phyloP scores from a whole-genome alignment of 1,140 invertebrate genomes.

The Bombus confusus region DNA sequence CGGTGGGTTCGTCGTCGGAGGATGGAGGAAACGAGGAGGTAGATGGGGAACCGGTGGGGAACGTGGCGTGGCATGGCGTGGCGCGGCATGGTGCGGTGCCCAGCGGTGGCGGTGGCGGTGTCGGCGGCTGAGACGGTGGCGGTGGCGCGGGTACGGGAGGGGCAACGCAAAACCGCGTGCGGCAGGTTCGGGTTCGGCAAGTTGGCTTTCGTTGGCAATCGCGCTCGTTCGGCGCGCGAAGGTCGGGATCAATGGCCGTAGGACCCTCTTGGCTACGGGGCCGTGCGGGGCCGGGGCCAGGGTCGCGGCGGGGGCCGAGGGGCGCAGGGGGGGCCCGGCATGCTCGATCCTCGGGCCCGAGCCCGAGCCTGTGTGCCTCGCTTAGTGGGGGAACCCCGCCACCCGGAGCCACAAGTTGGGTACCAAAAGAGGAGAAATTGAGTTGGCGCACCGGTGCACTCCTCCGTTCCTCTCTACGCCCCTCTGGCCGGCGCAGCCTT shows the following conservation, averaged over 20 bases:
- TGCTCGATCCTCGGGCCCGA: conserved; percentile 56
- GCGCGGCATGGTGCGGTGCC: conserved; percentile 18
- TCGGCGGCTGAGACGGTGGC: background rate
- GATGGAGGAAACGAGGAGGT: conserved; percentile 56
- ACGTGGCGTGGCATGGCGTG: background rate
- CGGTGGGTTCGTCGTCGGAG: conserved; percentile 52
- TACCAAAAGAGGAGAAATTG: conserved; percentile 83
- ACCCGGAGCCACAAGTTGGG: conserved; percentile 76
- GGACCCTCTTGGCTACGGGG: conserved; percentile 76
- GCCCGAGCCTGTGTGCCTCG: background rate
- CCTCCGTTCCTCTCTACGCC: background rate
- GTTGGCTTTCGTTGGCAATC: conserved; percentile 80
- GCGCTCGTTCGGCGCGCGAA: conserved; percentile 82
- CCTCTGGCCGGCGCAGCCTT: conserved; percentile 26
- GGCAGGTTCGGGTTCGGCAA: conserved; percentile 74
- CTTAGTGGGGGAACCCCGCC: conserved; percentile 52
- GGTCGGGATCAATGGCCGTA: conserved; percentile 83
- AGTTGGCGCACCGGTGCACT: conserved; percentile 77
- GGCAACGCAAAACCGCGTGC: conserved; percentile 52
- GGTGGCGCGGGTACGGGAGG: conserved; percentile 24
- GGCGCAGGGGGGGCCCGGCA: conserved; percentile 44
- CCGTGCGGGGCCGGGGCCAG: conserved; percentile 34
- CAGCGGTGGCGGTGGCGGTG: conserved; percentile 23
- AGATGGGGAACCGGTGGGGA: conserved; percentile 23
- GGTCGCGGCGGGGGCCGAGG: conserved; percentile 24